These are phyloP conservation scores for Thaumatotibia leucotreta DNA, from an alignment of 1,140 invertebrate genomes.

Conservation along the genomic window DNA sequence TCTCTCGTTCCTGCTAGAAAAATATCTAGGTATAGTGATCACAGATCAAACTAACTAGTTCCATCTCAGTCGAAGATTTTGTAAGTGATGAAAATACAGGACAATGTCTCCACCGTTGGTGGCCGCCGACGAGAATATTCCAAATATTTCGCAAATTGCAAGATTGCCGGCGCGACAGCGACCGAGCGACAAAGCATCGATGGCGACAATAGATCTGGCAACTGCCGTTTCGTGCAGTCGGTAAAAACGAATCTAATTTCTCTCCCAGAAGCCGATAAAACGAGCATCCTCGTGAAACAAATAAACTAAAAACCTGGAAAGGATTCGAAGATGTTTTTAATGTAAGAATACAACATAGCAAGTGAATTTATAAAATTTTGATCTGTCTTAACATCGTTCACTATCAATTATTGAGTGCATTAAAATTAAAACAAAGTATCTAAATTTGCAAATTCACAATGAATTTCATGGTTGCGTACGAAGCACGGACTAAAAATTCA, in stretches of 20 bases:
- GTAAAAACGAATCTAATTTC: neutral
- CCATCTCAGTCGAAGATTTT: neutral
- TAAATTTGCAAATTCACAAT: too few species aligned
- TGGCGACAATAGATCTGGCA: neutral
- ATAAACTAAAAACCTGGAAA: neutral
- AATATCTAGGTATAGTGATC: too few species aligned
- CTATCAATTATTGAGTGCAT: too few species aligned
- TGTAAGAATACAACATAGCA: too few species aligned
- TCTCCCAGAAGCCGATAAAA: neutral
- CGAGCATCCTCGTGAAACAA: neutral
- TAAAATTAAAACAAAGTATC: too few species aligned
- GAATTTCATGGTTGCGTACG: too few species aligned
- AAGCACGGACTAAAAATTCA: too few species aligned
- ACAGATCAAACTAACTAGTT: too few species aligned
- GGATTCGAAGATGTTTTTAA: too few species aligned
- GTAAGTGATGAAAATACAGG: neutral
- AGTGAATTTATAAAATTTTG: too few species aligned
- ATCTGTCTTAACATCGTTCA: too few species aligned
- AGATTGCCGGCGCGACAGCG: conserved; percentile 40
- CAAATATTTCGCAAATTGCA: conserved; percentile 68
- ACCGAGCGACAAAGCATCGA: neutral
- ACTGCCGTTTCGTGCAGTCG: neutral
- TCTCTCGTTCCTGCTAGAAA: too few species aligned
- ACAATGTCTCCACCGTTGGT: conserved; percentile 40
- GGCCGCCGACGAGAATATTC: conserved; percentile 53